These are phyloP conservation scores for Holocentrus rufus DNA, from an alignment of 2,797 vertebrate genomes.

Conservation along the genomic window DNA sequence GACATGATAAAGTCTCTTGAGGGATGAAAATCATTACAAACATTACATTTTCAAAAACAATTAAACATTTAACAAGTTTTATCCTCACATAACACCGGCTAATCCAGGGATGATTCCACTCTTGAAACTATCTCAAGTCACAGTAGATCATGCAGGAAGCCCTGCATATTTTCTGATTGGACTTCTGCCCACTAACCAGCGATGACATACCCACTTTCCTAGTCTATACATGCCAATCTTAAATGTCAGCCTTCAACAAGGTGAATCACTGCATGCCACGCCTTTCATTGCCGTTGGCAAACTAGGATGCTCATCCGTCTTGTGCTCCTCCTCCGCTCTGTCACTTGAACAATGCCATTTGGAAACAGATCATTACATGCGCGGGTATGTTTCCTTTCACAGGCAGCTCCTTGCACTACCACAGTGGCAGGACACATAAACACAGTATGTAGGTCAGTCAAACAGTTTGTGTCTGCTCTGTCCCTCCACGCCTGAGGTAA, in stretches of 20 bases:
- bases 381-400: slow-evolving; percentile 72
- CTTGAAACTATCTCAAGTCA: too few relatives aligned
- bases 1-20: too few relatives aligned
- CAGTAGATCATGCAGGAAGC: too few relatives aligned
- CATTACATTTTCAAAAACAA: too few relatives aligned
- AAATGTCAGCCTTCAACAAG: neutral
- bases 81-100: too few relatives aligned
- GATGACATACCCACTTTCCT: too few relatives aligned
- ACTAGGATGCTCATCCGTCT: slow-evolving; percentile 52
- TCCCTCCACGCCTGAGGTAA: slow-evolving; percentile 62
- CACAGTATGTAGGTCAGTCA: slow-evolving; percentile 76
- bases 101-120: too few relatives aligned
- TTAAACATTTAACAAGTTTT: too few relatives aligned
- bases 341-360: slow-evolving; percentile 57
- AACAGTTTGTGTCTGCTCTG: slow-evolving; percentile 74
- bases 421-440: slow-evolving; percentile 66
- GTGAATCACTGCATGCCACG: slow-evolving; percentile 36
- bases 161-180: too few relatives aligned
- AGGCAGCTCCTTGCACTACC: slow-evolving; percentile 43
- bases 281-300: slow-evolving; percentile 43
- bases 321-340: slow-evolving; percentile 51
- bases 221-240: neutral
- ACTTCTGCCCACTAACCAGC: too few relatives aligned
- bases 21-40: too few relatives aligned
- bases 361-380: slow-evolving; percentile 62